These are phyloP conservation scores for Coranthus polyacanthus DNA, from an alignment of 2,797 vertebrate genomes.

Conservation along the genomic window DNA sequence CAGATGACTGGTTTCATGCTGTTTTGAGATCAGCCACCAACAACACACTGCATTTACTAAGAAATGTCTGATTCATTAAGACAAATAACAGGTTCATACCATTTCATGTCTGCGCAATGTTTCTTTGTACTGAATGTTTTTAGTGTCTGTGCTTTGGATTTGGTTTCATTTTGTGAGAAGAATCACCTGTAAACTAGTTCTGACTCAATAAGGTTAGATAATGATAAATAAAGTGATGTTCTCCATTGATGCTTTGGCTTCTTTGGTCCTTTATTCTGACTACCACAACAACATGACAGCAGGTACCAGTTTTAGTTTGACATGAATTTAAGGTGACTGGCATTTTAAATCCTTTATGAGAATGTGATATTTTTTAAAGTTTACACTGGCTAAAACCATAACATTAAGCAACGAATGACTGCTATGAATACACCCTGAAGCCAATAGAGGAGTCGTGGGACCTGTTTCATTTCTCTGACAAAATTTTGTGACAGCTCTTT, in stretches of 20 bases:
- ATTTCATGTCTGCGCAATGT: not conserved
- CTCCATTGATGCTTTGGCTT: slow-evolving; percentile 24
- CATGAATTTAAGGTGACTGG: not conserved
- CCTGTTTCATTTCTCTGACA: slow-evolving; percentile 24
- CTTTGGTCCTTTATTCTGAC: no score
- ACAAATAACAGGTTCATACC: not conserved
- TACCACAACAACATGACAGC: slow-evolving; percentile 35
- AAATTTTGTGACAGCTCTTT: slow-evolving; percentile 32
- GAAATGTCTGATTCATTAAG: not conserved
- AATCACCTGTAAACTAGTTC: not conserved
- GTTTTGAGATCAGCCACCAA: no score
- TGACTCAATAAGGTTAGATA: slow-evolving; percentile 3
- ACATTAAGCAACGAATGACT: not conserved
- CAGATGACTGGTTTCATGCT: slow-evolving; percentile 23
- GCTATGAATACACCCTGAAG: slow-evolving; percentile 15
- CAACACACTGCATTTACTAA: slow-evolving; percentile 1
- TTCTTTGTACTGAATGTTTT: not conserved
- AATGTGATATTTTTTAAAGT: slow-evolving; percentile 4
- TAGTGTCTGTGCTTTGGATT: not conserved
- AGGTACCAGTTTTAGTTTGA: slow-evolving; percentile 5
- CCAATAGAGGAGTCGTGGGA: slow-evolving; percentile 17
- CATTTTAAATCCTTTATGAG: slow-evolving; percentile 11
- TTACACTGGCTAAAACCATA: slow-evolving; percentile 22
- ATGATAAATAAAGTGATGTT: slow-evolving; percentile 17
- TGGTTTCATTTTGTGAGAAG: slow-evolving; percentile 10